Conservation (phyloP, 2,888 invertebrate genomes). For the Ectobius pallidus region DNA sequence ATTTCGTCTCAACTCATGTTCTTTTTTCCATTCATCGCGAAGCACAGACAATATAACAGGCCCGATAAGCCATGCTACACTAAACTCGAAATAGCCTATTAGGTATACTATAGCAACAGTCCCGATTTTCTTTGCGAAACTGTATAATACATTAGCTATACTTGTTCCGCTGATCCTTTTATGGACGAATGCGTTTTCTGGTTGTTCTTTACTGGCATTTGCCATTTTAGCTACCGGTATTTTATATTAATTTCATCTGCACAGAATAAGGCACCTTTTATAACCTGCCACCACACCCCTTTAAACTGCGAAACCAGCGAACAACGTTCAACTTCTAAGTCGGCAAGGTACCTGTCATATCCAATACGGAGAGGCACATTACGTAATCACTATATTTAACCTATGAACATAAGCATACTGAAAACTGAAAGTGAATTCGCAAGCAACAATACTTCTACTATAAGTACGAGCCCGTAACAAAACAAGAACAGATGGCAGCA, state of each 20-base stretch:
- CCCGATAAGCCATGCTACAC: conserved; percentile 84
- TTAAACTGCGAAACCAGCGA: background rate
- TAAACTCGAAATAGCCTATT: conserved; percentile 86
- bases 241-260: background rate
- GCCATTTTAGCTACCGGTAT: background rate
- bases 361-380: background rate
- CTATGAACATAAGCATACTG: too few species aligned
- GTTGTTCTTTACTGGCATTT: conserved; percentile 21
- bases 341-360: background rate
- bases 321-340: background rate
- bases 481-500: too few species aligned
- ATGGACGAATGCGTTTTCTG: background rate
- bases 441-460: too few species aligned
- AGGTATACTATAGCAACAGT: conserved; percentile 78
- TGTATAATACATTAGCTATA: conserved; percentile 65
- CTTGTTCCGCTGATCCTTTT: conserved; percentile 34
- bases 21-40: conserved; percentile 78
- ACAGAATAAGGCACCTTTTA: background rate
- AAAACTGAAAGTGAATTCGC: too few species aligned
- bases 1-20: conserved; percentile 72
- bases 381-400: conserved; percentile 26
- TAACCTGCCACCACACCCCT: background rate
- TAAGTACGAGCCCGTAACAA: too few species aligned
- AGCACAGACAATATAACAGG: conserved; percentile 81
- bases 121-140: conserved; percentile 70